Evolutionary conservation across 1,140 invertebrate species (phyloP).

Genomic region (Metaphire vulgaris): DNA sequence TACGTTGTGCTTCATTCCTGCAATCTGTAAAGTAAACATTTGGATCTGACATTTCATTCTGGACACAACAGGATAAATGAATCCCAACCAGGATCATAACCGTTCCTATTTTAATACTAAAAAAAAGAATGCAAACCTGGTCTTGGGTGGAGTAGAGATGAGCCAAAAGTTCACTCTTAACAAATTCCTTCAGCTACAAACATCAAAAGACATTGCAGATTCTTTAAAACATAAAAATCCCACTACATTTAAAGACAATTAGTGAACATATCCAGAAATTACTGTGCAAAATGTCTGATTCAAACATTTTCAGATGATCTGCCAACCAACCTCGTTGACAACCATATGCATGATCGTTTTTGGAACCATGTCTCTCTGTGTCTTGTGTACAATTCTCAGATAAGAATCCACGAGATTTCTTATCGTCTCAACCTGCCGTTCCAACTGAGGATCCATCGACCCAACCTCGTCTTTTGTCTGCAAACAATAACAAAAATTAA

Average conservation of each 20-base stretch:
- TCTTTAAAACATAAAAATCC: no score
- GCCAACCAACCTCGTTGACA: no score
- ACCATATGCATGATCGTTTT: no score
- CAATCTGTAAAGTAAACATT: neutral
- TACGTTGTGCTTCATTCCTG: no score
- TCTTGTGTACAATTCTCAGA: slow-evolving; percentile 99
- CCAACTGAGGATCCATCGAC: slow-evolving; percentile 95
- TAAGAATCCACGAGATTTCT: slow-evolving; percentile 98
- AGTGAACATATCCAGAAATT: no score
- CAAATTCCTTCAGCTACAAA: slow-evolving; percentile 79
- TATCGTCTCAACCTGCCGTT: slow-evolving; percentile 97
- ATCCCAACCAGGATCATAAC: neutral
- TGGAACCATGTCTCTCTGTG: slow-evolving; percentile 92
- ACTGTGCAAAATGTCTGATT: no score
- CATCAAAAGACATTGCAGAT: slow-evolving; percentile 1
- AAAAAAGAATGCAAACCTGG: slow-evolving; percentile 63
- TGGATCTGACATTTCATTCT: neutral
- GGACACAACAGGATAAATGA: neutral
- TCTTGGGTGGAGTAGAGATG: slow-evolving; percentile 94
- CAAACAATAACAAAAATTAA: no score
- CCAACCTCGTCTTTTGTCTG: slow-evolving; percentile 51
- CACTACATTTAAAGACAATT: no score
- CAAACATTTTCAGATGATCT: no score
- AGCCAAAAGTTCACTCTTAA: slow-evolving; percentile 89
- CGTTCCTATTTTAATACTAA: neutral